These are phyloP conservation scores for Oegoconia quadripuncta DNA, from an alignment of 2,888 invertebrate genomes.

Conservation along the genomic window DNA sequence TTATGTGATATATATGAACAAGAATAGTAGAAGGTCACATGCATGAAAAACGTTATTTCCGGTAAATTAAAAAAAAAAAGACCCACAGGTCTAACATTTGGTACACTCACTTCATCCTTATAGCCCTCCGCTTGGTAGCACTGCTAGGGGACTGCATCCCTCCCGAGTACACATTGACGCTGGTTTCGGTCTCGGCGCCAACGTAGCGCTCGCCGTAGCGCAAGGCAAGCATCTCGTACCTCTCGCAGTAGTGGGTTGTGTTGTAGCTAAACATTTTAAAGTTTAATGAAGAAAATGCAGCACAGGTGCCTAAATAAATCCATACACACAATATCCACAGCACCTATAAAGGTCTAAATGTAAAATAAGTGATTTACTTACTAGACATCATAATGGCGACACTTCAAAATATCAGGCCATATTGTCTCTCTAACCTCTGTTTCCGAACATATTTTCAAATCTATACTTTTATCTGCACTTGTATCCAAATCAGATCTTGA, in stretches of 20 bases:
- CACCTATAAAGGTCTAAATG: neutral
- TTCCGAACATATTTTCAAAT: constrained; percentile 52
- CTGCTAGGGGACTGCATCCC: constrained; percentile 80
- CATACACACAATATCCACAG: neutral
- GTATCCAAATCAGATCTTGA: constrained; percentile 39
- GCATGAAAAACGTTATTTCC: too few relatives aligned
- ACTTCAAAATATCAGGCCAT: constrained; percentile 82
- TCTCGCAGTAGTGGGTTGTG: constrained; percentile 83
- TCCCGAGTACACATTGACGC: constrained; percentile 77
- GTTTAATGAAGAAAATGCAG: too few relatives aligned
- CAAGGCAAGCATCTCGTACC: constrained; percentile 82
- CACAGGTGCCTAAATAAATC: too few relatives aligned
- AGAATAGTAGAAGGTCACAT: too few relatives aligned
- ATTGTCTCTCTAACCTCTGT: constrained; percentile 50
- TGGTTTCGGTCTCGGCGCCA: constrained; percentile 86
- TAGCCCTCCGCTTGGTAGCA: constrained; percentile 79
- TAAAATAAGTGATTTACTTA: constrained; percentile 59
- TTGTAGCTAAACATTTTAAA: constrained; percentile 88
- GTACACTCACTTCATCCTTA: constrained; percentile 75
- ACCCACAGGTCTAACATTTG: neutral
- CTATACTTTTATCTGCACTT: constrained; percentile 50
- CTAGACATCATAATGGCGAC: constrained; percentile 85
- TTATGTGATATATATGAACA: too few relatives aligned
- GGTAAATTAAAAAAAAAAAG: neutral
- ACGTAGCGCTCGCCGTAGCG: constrained; percentile 85